phyloP scores from a whole-genome alignment of 2,113 vertebrate species.

The Haliaeetus leucogaster region DNA sequence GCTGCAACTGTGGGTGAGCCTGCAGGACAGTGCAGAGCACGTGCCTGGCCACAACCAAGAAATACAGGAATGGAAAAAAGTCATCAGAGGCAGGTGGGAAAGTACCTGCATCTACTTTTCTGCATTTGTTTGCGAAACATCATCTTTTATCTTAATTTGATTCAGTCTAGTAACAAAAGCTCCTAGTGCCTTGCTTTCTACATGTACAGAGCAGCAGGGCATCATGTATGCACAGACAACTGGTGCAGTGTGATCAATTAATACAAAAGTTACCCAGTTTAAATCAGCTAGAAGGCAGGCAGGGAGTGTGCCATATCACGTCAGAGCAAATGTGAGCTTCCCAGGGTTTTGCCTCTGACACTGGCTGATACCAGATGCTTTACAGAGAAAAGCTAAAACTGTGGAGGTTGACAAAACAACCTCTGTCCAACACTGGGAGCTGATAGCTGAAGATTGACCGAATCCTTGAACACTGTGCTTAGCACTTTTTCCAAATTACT shows the following conservation, averaged over 20 bases:
- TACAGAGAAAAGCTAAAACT: background rate
- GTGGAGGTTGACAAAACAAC: background rate
- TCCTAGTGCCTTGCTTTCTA: background rate
- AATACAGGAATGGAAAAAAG: background rate
- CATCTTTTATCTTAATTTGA: background rate
- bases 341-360: background rate
- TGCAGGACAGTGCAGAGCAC: background rate
- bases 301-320: rapidly evolving
- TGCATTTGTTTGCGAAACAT: background rate
- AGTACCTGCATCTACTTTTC: background rate
- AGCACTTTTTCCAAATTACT: background rate
- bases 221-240: rapidly evolving
- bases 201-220: background rate
- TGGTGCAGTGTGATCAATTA: background rate
- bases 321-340: background rate
- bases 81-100: background rate
- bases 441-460: background rate
- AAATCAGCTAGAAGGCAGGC: background rate
- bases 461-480: background rate
- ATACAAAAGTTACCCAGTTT: background rate
- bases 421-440: background rate
- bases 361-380: background rate
- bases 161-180: background rate
- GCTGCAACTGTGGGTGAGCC: background rate
- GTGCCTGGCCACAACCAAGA: background rate